Evolutionary conservation across 2,797 vertebrate genomes (phyloP), one percentile per base, ranked within the genome.

Genomic region (Leptoclinus maculatus): DNA sequence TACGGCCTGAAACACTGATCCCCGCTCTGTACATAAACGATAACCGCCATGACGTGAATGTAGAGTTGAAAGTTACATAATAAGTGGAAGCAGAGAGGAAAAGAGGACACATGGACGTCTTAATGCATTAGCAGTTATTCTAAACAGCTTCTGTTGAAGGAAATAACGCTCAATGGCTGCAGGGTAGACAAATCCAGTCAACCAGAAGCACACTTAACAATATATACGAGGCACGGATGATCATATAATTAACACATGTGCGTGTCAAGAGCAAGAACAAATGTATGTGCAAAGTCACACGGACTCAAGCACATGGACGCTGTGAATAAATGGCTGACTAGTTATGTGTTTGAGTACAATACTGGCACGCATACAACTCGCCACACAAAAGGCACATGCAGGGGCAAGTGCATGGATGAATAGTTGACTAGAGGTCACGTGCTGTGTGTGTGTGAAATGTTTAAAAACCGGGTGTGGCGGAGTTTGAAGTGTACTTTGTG

Each of bases 401-500:
- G 74, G 56, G 56, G 53, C 78, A 49, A 32, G 67, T 21, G 54
- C n/a, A 17, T 38, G 71, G 54, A 58, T 63, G 76, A 86, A 81
- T 75, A 76, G 76, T 65, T 82, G 71, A 89, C 73, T 66, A n/a
- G 71, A 79, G 84, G 83, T 85, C 82, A 83, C 56, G 51, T 72
- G 66, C 8, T 59, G 77, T 74, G 73, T 59, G 77, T 74, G 73
- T 64, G 78, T 69, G 72, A 82, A 74, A 70, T 80, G 82, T 87
- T 84, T 76, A 78, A 76, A 83, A 85, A 87, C 25, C 66, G 83
- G 86, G 88, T 72, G 84, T 85, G 90, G 81, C 41, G 21, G 43
- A 56, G 57, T 57, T 54, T 47, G 66, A 67, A 59, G 66, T n/a
- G 49, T 82, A 73, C 69, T 88, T 85, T 84, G 73, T 89, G 79